Percentiles rank a stretch among this genome's conserved stretches.
phyloP scores from a whole-genome alignment of 2,113 vertebrate genomes.

The Hydrolagus affinis region DNA sequence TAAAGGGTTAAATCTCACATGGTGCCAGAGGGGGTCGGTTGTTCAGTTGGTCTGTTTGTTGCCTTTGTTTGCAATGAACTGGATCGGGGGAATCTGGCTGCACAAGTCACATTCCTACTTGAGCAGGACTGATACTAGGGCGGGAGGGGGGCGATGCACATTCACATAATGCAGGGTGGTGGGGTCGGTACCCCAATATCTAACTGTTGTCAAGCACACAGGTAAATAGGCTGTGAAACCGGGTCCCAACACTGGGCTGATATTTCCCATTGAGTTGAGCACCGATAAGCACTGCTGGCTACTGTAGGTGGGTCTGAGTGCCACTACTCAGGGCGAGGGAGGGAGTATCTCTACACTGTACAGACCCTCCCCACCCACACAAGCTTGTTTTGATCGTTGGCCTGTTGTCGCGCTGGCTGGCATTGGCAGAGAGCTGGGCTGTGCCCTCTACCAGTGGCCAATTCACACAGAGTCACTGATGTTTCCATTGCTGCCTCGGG shows the following conservation, averaged over 20 bases:
- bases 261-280: too few relatives aligned
- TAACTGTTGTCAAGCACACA: neutral
- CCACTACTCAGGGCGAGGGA: too few relatives aligned
- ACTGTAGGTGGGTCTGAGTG: neutral
- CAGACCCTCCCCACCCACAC: neutral
- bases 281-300: neutral
- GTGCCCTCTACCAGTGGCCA: neutral
- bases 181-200: neutral
- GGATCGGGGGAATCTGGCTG: too few relatives aligned
- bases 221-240: too few relatives aligned
- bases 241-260: too few relatives aligned
- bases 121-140: too few relatives aligned
- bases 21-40: too few relatives aligned
- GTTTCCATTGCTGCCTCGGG: slow-evolving; percentile 15
- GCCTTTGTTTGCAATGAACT: too few relatives aligned
- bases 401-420: neutral
- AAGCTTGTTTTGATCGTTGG: neutral
- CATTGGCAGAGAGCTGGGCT: neutral
- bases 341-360: neutral
- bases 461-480: neutral
- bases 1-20: too few relatives aligned
- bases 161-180: neutral
- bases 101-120: too few relatives aligned
- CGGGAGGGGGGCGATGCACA: too few relatives aligned
- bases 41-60: too few relatives aligned